Base-by-base conservation (phyloP, 2,888 invertebrate genomes). In the Rhagonycha lutea region DNA sequence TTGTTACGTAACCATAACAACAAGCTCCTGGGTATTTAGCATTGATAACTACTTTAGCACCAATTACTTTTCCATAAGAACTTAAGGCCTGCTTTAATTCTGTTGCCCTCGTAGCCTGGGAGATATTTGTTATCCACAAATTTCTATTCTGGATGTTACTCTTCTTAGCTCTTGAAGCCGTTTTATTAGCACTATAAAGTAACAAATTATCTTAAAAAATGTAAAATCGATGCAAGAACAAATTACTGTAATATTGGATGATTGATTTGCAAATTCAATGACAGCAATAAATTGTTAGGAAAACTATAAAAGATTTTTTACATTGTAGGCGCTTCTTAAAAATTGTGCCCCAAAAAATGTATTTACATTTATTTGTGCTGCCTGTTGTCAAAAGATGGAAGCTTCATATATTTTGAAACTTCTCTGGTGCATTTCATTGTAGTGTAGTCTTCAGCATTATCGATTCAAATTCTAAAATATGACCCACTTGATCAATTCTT, bases 11-110 rank as follows among this genome's bases (percentile, higher is more conserved):
- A 28, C 98, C 99, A 85, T 97, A 98, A 87, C 97, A 98, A 74
- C 96, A 92, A 0, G 97, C 95, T 1, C 97, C 97, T 0, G 98
- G 97, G 12, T 95, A 96, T 79, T 95, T 92, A 0, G 98, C 97
- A 86, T 98, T 98, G 0, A 98, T 98, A 4, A 99, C 98, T 26
- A 99, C 96, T 89, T 98, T 98, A 0, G 98, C 98, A 77, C 97
- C 97, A 83, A 96, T 92, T 67, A 97, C 97, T 92, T 97, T 98
- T 83, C 98, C 98, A 89, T 95, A 94, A 85, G 95, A 95, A 73
- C 96, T 96, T 86, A 98, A 95, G 32, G 97, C 92, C 72, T 96
- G 94, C 88, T 98, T 98, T 83, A 99, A 89, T 88, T 98, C 98
- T 79, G 97, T 96, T 74, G 98, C 98, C 74, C 97, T 92, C 12